Evolutionary conservation across 2,797 vertebrate genomes (phyloP).

Genomic region (Scyliorhinus canicula): DNA sequence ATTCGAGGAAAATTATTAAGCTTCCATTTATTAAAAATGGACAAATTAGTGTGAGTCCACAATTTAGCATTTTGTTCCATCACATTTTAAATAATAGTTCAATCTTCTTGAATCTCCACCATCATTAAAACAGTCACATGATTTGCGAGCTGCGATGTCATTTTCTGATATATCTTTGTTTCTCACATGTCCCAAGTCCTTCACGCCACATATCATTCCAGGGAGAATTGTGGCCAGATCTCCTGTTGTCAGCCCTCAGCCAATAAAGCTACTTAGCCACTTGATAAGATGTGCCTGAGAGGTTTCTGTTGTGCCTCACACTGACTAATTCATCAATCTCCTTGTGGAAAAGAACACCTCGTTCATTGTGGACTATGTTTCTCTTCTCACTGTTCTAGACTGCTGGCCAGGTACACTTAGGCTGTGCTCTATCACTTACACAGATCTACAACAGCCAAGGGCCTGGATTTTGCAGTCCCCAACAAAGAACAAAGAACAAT

Average conservation of each 20-base stretch:
- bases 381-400: background rate
- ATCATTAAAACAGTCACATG: background rate
- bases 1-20: too few species aligned
- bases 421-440: background rate
- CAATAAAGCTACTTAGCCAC: background rate
- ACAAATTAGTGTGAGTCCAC: background rate
- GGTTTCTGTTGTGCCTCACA: background rate
- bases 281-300: background rate
- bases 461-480: too few species aligned
- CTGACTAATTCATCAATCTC: background rate
- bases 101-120: background rate
- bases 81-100: background rate
- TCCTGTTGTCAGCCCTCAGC: background rate
- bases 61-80: background rate
- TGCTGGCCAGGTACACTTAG: background rate
- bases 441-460: background rate
- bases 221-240: background rate
- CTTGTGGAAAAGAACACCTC: background rate
- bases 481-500: too few species aligned
- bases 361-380: background rate
- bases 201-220: background rate
- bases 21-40: background rate
- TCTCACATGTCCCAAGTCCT: background rate
- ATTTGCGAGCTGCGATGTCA: background rate
- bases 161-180: background rate